Conservation (phyloP, 2,113 vertebrate genomes). For the Sceloporus tristichus region DNA sequence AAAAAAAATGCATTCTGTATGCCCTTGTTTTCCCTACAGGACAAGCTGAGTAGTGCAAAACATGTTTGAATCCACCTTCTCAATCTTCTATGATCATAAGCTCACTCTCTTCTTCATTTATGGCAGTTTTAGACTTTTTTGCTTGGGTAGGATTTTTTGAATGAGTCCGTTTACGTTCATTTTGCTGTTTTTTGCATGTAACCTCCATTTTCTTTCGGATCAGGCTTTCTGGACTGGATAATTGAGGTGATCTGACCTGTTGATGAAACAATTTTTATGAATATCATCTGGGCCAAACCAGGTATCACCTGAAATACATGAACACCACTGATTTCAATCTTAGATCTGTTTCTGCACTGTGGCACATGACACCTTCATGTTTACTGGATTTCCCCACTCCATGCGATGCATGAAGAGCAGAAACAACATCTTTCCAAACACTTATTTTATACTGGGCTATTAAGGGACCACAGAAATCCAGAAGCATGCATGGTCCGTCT, state of each 20-base stretch:
- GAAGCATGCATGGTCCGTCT: too few species aligned
- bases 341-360: neutral
- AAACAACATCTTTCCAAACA: too few species aligned
- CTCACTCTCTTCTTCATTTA: slow-evolving; percentile 50
- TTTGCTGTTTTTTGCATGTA: slow-evolving; percentile 70
- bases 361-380: neutral
- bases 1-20: neutral
- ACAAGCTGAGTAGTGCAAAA: too few species aligned
- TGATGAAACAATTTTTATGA: slow-evolving; percentile 36
- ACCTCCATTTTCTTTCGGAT: slow-evolving; percentile 32
- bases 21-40: too few species aligned
- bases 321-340: neutral
- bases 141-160: slow-evolving; percentile 62
- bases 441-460: too few species aligned
- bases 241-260: slow-evolving; percentile 65
- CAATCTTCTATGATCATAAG: slow-evolving; percentile 51
- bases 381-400: neutral
- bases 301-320: neutral
- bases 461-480: too few species aligned
- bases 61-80: neutral
- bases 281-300: neutral
- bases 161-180: slow-evolving; percentile 71
- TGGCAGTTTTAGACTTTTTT: slow-evolving; percentile 73
- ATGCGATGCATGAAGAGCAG: too few species aligned
- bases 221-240: slow-evolving; percentile 38